Evolutionary conservation across 2,888 invertebrate species (phyloP), one percentile per base, ranked within the genome.

Genomic region (Autographa gamma): DNA sequence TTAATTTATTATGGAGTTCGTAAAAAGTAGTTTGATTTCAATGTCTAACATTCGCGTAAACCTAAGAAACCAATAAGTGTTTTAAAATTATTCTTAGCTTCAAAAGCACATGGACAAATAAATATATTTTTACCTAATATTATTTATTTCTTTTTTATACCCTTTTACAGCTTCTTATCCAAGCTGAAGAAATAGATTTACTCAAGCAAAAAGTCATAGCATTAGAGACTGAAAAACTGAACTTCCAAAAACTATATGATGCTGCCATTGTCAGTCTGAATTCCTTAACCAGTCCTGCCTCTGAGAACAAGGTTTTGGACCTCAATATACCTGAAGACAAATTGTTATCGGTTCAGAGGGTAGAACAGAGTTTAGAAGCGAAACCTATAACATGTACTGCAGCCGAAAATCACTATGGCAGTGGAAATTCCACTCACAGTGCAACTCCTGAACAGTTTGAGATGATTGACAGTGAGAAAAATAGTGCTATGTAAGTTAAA

Each of bases 401-500:
- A 0, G 84, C 92, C 3, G 96, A 96, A 73, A 96, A 96, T 77
- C 95, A 96, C 78, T 96, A 96, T 75, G 95, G 96, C 16, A 96
- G 96, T 85, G 92, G 92, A 0, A 88, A 95, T 71, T 96, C 96
- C 0, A 96, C 96, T 0, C 95, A 96, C 63, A 96, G 96, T 83
- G 96, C 94, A 0, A 96, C 96, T 0, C 96, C 96, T 0, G 97
- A 97, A 80, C 96, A 96, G 84, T 97, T 97, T 89, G 97, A 97
- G 89, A 96, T 97, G 83, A 96, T 97, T 77, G 96, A 96, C 65
- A 96, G 91, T 82, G 96, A 96, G 68, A 96, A 95, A 78, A 95
- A 92, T 85, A 92, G 91, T 87, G 89, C 87, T 63, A 87, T 89
- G 95, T 95, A 82, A 92, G 93, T 92, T 25, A 25, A 25, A 25